Base-by-base conservation (phyloP, 1,140 invertebrate genomes). In the Ips typographus region DNA sequence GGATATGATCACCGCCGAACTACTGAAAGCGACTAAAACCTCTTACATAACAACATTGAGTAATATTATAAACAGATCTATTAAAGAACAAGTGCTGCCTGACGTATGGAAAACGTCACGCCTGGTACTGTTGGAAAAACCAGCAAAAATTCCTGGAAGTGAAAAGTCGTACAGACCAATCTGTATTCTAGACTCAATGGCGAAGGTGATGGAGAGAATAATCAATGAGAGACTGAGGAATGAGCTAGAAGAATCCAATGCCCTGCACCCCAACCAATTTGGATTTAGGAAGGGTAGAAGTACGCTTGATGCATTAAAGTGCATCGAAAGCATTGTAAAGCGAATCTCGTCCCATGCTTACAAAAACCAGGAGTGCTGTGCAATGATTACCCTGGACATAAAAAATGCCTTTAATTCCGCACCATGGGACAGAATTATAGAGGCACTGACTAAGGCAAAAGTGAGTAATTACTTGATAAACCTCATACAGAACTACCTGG, bases 1-100 rank as follows among this genome's bases (percentile, higher is more conserved):
- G 4, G 76, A 74, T 56, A 67, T 71, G 0, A 63, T 77, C 6
- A 68, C 72, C 22, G 38, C 47, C n/a, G 72, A 75, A 44, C 65
- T 74, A 1, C 4, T 76, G 2, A 71, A 66, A 56, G 5, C n/a
- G 8, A 1, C 7, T 22, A 22, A 22, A 22, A 22, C 22, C 22
- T 22, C 22, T 22, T 22, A 22, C 22, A 22, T 22, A 22, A 22
- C 22, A 22, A 22, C 22, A 22, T 22, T 22, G 22, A 4, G 42
- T 53, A 2, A 38, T 4, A 3, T 2, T 6, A 3, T 8, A 22
- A 8, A 3, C 56, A 39, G 8, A 39, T 4, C 22, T 40, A 4
- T 4, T 66, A 4, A 55, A 63, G 47, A 2, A 43, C 22, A 38
- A 63, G 38, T 58, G 37, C 38, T 67, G 43, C 71, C 71, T 7